phyloP scores from a whole-genome alignment of 2,888 invertebrate genomes.

The Theristus sp. region DNA sequence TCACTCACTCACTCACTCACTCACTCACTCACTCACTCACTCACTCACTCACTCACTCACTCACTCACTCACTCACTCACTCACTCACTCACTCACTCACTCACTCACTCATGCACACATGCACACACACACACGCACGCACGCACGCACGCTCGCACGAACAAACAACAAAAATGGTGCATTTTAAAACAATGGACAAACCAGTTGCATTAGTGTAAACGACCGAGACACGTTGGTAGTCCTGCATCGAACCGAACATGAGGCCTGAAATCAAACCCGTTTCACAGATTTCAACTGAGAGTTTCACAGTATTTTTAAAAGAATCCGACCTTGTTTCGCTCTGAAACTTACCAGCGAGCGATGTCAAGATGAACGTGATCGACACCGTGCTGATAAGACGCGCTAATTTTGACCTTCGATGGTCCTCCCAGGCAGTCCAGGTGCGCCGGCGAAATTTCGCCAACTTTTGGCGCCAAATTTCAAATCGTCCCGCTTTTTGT shows the following conservation, averaged over 20 bases:
- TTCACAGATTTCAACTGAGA: background rate
- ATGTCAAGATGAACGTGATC: background rate
- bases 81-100: background rate
- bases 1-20: background rate
- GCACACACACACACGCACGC: too few relatives aligned
- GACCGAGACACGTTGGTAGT: background rate
- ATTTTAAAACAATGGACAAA: background rate
- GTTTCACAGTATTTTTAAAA: too few relatives aligned
- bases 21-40: slow-evolving; percentile 1
- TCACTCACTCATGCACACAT: background rate
- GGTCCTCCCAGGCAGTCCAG: background rate
- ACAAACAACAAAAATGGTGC: too few relatives aligned
- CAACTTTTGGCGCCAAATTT: too few relatives aligned
- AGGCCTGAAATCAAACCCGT: background rate
- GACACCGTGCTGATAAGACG: background rate
- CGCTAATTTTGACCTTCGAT: background rate
- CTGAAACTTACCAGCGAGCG: background rate
- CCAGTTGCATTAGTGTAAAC: background rate
- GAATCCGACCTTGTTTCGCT: background rate
- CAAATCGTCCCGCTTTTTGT: too few relatives aligned
- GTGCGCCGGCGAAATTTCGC: too few relatives aligned
- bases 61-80: background rate
- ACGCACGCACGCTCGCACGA: too few relatives aligned
- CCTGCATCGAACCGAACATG: background rate
- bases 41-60: slow-evolving; percentile 1